Evolutionary conservation across 2,888 invertebrate species (phyloP), one percentile per base, ranked within the genome.

Genomic region (Eilema caniola): DNA sequence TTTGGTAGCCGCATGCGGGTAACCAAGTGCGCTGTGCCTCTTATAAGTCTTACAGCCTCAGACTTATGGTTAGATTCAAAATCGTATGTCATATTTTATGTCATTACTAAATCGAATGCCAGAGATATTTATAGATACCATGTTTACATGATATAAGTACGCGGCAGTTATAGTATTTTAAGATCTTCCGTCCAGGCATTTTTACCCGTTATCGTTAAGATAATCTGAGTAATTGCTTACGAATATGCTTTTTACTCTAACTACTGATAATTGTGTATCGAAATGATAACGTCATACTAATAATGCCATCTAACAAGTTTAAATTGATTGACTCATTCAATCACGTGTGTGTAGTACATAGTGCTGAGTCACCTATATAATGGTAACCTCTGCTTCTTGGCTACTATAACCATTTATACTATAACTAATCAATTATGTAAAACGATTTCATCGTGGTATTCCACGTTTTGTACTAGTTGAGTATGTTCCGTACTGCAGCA

Each of bases 391-490:
- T 47, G 41, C 25, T 47, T 25, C 47, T 70, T 63, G 72, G 73
- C 64, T 73, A 63, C 72, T 74, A 75, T 75, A 74, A 73, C 71
- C 79, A 76, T 59, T 24, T 53, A 53, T 20, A 28, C n/a, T 71
- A 56, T 61, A 71, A 67, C 72, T 66, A 47, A 64, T 25, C 69
- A 74, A 70, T 71, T 57, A 70, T 63, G 64, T 75, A 69, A 70
- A 75, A 66, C 28, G 66, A 24, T 80, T 74, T 69, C 73, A 75
- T 80, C 74, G 77, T 66, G 60, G 67, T 69, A 67, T 73, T 76
- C 69, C 37, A 72, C 72, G 33, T 67, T 69, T 70, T 20, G 62
- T 16, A 41, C 24, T 25, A 16, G 24, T 24, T 62, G 62, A 14
- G 41, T 25, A 25, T 20, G 59, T 8, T 10, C 7, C 20, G 20